Evolutionary conservation across 1,140 invertebrate species (phyloP).

Genomic region (Drosophila nikananu): DNA sequence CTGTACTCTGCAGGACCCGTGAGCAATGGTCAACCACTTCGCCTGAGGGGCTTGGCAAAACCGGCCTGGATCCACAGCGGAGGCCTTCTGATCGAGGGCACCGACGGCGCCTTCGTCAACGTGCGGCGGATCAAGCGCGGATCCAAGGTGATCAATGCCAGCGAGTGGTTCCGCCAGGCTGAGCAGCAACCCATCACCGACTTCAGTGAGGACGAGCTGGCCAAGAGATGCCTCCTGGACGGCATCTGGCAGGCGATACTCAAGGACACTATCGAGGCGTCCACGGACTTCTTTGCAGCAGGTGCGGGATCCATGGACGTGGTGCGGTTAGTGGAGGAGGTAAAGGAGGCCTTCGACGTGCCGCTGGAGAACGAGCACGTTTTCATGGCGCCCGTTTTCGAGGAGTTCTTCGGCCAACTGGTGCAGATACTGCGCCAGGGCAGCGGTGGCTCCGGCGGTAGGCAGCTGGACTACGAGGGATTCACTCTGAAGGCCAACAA

Average conservation of each 20-base stretch:
- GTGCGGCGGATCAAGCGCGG: slow-evolving; percentile 90
- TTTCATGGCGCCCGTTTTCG: slow-evolving; percentile 96
- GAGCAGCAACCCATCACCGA: slow-evolving; percentile 87
- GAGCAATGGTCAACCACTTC: slow-evolving; percentile 86
- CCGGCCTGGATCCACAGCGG: slow-evolving; percentile 91
- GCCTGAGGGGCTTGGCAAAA: slow-evolving; percentile 88
- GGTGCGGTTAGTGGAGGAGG: slow-evolving; percentile 96
- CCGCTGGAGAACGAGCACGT: slow-evolving; percentile 94
- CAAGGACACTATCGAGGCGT: slow-evolving; percentile 90
- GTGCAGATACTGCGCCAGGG: slow-evolving; percentile 67
- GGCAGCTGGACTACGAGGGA: slow-evolving; percentile 89
- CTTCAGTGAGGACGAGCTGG: slow-evolving; percentile 92
- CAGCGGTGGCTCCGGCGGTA: slow-evolving; percentile 13
- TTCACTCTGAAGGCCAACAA: slow-evolving; percentile 93
- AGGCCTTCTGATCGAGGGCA: slow-evolving; percentile 92
- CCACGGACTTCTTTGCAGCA: slow-evolving; percentile 96
- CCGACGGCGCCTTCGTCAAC: slow-evolving; percentile 91
- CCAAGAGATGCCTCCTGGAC: slow-evolving; percentile 88
- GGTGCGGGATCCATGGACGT: slow-evolving; percentile 99
- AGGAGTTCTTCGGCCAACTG: slow-evolving; percentile 89
- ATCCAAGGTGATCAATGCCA: slow-evolving; percentile 93
- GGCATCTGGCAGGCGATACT: slow-evolving; percentile 95
- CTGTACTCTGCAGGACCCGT: slow-evolving; percentile 90
- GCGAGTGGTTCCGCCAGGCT: slow-evolving; percentile 90
- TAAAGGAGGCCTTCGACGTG: slow-evolving; percentile 93